Evolutionary conservation across 2,113 vertebrate genomes (phyloP).

Genomic region (Tenrec ecaudatus): DNA sequence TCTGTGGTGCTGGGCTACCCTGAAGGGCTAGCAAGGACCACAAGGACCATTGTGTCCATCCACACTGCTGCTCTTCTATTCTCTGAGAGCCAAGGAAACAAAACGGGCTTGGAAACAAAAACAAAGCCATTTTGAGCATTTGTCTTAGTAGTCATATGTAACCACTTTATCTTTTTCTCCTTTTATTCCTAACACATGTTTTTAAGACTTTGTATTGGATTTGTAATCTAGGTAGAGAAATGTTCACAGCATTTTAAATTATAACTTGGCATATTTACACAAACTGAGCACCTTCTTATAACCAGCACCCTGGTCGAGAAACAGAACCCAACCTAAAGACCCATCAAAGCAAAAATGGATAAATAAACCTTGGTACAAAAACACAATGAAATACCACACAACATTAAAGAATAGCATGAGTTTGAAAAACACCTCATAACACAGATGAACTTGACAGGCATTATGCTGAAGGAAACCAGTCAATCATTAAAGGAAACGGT

Average conservation of each 20-base stretch:
- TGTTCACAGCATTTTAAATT: neutral
- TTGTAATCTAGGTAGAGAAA: neutral
- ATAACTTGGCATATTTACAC: neutral
- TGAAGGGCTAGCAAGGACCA: slow-evolving; percentile 52
- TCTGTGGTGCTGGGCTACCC: neutral
- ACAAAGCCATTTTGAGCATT: slow-evolving; percentile 36
- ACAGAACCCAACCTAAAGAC: neutral
- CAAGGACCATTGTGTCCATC: slow-evolving; percentile 60
- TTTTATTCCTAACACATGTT: neutral
- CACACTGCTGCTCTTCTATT: slow-evolving; percentile 56
- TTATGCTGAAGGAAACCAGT: no score
- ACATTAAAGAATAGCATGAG: no score
- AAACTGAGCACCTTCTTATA: slow-evolving; percentile 10
- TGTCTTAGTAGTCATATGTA: neutral
- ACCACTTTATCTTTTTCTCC: slow-evolving; percentile 23
- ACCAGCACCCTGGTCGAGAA: slow-evolving; percentile 5
- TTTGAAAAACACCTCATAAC: no score
- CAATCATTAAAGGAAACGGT: no score
- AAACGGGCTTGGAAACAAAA: slow-evolving; percentile 14
- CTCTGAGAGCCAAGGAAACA: slow-evolving; percentile 20
- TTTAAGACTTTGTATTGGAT: neutral
- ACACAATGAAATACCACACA: no score
- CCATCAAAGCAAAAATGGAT: no score
- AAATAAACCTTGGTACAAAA: no score
- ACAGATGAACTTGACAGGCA: no score